phyloP scores from a whole-genome alignment of 2,113 vertebrate genomes.

The Oreochromis spilurus region DNA sequence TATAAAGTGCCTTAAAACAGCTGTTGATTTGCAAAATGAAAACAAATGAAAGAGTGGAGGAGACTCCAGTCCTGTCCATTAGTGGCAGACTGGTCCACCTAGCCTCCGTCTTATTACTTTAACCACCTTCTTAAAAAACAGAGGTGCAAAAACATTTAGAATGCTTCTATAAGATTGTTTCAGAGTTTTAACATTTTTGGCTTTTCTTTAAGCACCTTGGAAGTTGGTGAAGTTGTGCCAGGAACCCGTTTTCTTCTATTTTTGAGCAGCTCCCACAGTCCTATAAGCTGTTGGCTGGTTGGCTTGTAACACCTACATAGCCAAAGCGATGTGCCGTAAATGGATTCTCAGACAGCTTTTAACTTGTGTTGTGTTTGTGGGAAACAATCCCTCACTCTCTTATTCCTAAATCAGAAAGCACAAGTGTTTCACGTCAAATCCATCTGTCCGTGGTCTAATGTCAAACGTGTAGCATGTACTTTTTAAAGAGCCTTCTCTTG shows the following conservation, averaged over 20 bases:
- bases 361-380: neutral
- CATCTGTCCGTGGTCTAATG: neutral
- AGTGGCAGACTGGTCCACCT: neutral
- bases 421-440: neutral
- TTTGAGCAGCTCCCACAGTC: neutral
- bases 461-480: neutral
- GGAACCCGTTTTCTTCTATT: neutral
- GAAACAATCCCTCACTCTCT: neutral
- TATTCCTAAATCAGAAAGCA: neutral
- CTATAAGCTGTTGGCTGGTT: neutral
- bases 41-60: neutral
- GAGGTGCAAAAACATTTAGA: neutral
- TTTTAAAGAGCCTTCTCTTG: neutral
- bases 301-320: neutral
- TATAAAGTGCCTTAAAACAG: neutral
- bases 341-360: neutral
- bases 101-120: neutral
- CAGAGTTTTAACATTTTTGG: neutral
- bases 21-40: neutral
- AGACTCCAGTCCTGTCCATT: neutral
- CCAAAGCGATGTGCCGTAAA: neutral
- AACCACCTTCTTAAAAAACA: neutral
- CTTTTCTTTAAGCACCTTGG: neutral
- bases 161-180: neutral
- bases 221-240: neutral